A percentile compares a stretch with the other conserved stretches of the same genome.
Evolutionary conservation across 2,113 vertebrate species (phyloP).

Genomic region (Willisornis vidua): DNA sequence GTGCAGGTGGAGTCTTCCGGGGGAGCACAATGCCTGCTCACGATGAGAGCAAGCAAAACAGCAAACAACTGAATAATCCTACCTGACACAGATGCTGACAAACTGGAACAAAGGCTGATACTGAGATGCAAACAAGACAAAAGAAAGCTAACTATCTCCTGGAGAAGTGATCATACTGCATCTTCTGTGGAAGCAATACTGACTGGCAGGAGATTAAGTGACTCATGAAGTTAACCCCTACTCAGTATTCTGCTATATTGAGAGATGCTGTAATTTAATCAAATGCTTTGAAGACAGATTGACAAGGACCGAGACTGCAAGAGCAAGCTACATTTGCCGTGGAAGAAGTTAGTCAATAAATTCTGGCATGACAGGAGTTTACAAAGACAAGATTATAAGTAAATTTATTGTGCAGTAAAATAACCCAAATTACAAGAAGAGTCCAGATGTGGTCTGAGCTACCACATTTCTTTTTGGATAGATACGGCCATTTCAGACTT

Average conservation of each 20-base stretch:
- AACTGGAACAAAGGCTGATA: slow-evolving; percentile 40
- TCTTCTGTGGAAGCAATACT: not conserved
- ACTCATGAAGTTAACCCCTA: not conserved
- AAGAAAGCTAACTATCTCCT: not conserved
- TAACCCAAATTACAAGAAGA: not conserved
- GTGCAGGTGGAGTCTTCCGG: slow-evolving; percentile 18
- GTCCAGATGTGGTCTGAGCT: not conserved
- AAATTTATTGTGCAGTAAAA: not conserved
- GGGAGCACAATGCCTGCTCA: not conserved
- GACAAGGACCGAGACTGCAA: not conserved
- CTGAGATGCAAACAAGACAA: not conserved
- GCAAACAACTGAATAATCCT: slow-evolving; percentile 26
- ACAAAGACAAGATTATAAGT: not conserved
- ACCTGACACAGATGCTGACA: not conserved
- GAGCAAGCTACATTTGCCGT: not conserved
- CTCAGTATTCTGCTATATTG: not conserved
- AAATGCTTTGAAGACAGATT: not conserved
- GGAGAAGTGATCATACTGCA: not conserved
- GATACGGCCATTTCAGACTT: not conserved
- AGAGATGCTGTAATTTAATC: not conserved
- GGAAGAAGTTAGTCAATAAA: not conserved
- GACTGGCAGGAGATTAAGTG: not conserved
- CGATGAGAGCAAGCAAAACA: not conserved
- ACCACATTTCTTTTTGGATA: not conserved
- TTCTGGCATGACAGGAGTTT: not conserved